These are phyloP conservation scores for Gallinago media DNA, from an alignment of 2,113 vertebrate genomes.

Conservation along the genomic window DNA sequence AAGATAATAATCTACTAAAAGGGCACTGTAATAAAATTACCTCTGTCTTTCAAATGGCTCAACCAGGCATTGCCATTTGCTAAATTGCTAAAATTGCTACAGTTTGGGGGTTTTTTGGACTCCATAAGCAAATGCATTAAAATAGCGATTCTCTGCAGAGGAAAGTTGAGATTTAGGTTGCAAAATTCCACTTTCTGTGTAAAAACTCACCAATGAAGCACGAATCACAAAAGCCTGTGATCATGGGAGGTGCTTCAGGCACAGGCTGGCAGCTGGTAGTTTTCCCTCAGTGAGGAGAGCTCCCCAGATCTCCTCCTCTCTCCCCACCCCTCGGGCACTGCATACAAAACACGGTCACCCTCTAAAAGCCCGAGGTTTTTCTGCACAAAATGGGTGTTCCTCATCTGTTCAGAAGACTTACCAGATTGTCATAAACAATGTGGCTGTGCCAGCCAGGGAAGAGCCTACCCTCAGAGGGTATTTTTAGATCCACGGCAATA, in stretches of 20 bases:
- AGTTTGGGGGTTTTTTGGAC: background rate
- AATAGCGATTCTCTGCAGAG: background rate
- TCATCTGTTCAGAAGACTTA: slow-evolving; percentile 11
- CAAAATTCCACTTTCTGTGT: background rate
- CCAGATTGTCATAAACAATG: background rate
- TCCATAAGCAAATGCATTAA: background rate
- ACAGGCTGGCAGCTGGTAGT: background rate
- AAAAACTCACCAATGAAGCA: background rate
- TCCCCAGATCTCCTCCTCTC: background rate
- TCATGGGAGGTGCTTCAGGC: background rate
- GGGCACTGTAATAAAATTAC: background rate
- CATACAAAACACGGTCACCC: background rate
- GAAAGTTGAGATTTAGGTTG: background rate
- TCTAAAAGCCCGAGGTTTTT: background rate
- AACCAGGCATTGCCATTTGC: background rate
- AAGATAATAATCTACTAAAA: background rate
- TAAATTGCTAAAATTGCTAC: background rate
- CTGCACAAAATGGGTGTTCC: background rate
- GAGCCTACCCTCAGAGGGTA: background rate
- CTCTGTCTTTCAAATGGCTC: background rate
- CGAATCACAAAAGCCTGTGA: fast-evolving
- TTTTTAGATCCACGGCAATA: background rate
- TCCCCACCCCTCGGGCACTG: background rate
- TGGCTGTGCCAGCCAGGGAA: background rate
- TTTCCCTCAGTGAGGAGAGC: background rate